phyloP scores from a whole-genome alignment of 2,113 vertebrate genomes.

The Microtus oregoni region DNA sequence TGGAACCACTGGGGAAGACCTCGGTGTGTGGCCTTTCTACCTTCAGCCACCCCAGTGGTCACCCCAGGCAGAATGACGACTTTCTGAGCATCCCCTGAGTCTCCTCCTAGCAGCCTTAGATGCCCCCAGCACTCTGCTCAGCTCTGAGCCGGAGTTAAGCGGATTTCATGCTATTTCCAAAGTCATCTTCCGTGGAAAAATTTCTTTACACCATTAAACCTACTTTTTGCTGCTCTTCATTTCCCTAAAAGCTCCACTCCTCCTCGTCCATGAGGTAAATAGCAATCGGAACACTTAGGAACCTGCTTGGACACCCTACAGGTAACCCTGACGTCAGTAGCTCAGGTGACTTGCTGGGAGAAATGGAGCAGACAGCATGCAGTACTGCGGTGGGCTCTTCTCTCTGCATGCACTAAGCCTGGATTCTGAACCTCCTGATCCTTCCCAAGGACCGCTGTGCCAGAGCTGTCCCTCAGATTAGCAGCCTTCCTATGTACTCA shows the following conservation, averaged over 20 bases:
- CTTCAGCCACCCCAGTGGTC: neutral
- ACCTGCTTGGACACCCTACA: neutral
- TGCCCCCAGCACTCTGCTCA: conserved; percentile 8
- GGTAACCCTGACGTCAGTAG: neutral
- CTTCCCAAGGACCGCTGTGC: neutral
- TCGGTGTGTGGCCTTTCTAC: neutral
- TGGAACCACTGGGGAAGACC: neutral
- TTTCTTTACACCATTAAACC: conserved; percentile 44
- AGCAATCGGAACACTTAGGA: neutral
- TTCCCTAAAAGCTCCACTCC: conserved; percentile 49
- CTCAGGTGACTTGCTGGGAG: neutral
- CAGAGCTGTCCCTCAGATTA: neutral
- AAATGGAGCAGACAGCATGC: neutral
- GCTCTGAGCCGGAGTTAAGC: conserved; percentile 50
- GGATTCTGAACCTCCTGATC: neutral
- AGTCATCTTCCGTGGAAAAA: conserved; percentile 65
- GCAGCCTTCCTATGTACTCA: neutral
- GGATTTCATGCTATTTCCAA: conserved; percentile 80
- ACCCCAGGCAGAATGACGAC: neutral
- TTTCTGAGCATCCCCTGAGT: accelerated
- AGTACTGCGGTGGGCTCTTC: no score
- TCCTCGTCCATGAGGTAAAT: conserved; percentile 42
- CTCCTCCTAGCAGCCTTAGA: neutral
- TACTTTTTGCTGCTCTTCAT: conserved; percentile 58
- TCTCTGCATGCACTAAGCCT: neutral